Percentiles rank a stretch among this genome's conserved stretches.
phyloP scores from a whole-genome alignment of 2,888 invertebrate species.

The Salpingus planirostris region DNA sequence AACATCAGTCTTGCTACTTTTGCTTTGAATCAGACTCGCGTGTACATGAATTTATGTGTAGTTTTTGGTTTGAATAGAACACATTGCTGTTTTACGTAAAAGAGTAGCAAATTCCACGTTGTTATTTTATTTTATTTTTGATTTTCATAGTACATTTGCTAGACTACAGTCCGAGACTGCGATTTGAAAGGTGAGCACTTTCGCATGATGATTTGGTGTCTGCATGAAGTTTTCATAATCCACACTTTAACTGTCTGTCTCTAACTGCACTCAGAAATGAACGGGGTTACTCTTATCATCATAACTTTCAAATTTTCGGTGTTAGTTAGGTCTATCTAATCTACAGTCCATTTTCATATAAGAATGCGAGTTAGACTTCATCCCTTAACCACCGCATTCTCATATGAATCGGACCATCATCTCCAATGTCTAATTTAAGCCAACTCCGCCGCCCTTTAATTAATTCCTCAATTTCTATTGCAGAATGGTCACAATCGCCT shows the following conservation, averaged over 20 bases:
- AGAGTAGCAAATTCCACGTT: slow-evolving; percentile 20
- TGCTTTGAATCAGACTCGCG: slow-evolving; percentile 6
- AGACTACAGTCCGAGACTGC: slow-evolving; percentile 33
- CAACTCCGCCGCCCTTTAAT: too few species aligned
- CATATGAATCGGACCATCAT: too few species aligned
- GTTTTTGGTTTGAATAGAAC: slow-evolving; percentile 16
- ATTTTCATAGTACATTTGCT: slow-evolving; percentile 39
- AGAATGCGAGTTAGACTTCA: too few species aligned
- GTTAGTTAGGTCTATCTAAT: too few species aligned
- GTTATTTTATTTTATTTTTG: slow-evolving; percentile 30
- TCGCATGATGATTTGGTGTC: slow-evolving; percentile 17
- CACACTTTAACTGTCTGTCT: not conserved
- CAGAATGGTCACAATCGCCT: slow-evolving; percentile 26
- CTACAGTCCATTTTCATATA: too few species aligned
- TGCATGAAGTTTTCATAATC: not conserved
- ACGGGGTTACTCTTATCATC: too few species aligned
- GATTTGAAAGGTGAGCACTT: slow-evolving; percentile 37
- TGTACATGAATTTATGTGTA: slow-evolving; percentile 15
- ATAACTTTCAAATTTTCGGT: too few species aligned
- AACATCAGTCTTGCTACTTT: slow-evolving; percentile 5
- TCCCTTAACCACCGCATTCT: too few species aligned
- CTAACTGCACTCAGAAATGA: too few species aligned
- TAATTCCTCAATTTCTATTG: too few species aligned
- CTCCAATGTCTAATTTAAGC: too few species aligned
- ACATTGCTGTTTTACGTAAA: slow-evolving; percentile 16